Percentiles rank a stretch among this genome's conserved stretches.
phyloP scores from a whole-genome alignment of 2,113 vertebrate genomes.

The Tragelaphus scriptus region DNA sequence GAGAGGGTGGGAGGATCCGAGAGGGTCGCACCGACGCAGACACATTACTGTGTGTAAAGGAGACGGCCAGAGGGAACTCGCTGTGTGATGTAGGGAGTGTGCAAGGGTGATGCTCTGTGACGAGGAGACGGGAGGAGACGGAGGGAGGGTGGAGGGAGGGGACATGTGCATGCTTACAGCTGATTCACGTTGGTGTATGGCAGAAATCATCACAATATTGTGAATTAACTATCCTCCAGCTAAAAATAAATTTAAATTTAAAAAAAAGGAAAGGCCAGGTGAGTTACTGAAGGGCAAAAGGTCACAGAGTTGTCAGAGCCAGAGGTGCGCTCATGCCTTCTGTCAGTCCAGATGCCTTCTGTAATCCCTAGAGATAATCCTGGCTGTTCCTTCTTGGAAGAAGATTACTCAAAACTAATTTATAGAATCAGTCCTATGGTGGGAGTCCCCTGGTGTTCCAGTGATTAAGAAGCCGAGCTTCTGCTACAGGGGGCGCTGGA shows the following conservation, averaged over 20 bases:
- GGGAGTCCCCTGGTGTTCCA: background rate
- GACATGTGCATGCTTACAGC: background rate
- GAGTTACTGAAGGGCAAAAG: background rate
- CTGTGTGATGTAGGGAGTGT: background rate
- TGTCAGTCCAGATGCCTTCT: background rate
- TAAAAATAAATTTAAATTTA: background rate
- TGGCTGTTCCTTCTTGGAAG: background rate
- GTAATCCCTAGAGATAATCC: background rate
- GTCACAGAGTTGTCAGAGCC: background rate
- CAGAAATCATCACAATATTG: background rate
- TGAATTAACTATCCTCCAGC: background rate
- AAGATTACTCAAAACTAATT: background rate
- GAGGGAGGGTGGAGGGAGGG: background rate
- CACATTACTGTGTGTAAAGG: background rate
- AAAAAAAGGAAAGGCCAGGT: background rate
- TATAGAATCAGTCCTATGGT: background rate
- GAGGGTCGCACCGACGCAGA: accelerated
- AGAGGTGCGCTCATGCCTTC: background rate
- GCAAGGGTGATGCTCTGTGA: background rate
- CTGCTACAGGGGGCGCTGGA: accelerated
- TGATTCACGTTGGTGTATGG: background rate
- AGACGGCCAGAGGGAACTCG: background rate
- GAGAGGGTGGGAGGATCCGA: background rate
- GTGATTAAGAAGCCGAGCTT: background rate
- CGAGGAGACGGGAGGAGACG: accelerated